These are phyloP conservation scores for Crypturellus undulatus DNA, from an alignment of 2,113 vertebrate species.

Conservation along the genomic window DNA sequence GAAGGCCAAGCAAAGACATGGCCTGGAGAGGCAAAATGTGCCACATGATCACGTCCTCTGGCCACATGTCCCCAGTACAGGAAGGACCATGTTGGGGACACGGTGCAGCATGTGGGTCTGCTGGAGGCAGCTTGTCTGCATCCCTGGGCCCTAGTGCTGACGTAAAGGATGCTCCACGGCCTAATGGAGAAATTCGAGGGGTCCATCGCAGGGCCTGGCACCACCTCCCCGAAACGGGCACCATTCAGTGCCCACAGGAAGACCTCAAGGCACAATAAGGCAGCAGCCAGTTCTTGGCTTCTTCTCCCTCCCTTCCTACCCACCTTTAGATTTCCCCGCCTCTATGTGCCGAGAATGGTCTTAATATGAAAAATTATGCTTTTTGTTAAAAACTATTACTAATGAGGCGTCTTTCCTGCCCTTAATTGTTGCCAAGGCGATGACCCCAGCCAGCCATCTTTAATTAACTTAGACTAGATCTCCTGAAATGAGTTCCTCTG, in stretches of 20 bases:
- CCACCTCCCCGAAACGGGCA: neutral
- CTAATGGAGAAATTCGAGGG: no score
- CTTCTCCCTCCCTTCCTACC: neutral
- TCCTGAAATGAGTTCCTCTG: conserved; percentile 79
- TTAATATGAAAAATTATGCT: conserved; percentile 68
- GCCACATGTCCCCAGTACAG: no score
- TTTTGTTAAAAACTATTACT: conserved; percentile 78
- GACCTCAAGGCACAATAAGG: accelerated
- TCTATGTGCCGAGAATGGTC: neutral
- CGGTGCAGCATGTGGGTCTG: no score
- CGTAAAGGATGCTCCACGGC: no score
- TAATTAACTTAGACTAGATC: conserved; percentile 84
- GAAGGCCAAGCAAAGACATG: no score
- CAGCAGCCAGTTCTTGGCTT: accelerated
- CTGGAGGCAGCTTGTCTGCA: neutral
- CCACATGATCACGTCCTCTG: no score
- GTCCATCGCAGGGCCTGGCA: no score
- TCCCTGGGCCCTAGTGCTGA: neutral
- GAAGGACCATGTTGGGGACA: no score
- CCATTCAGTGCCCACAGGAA: neutral
- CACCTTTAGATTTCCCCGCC: neutral
- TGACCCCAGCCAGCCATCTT: conserved; percentile 84
- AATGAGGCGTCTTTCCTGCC: conserved; percentile 78
- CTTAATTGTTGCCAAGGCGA: conserved; percentile 87
- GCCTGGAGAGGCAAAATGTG: no score